phyloP scores from a whole-genome alignment of 2,888 invertebrate genomes.

The Meta bourneti region DNA sequence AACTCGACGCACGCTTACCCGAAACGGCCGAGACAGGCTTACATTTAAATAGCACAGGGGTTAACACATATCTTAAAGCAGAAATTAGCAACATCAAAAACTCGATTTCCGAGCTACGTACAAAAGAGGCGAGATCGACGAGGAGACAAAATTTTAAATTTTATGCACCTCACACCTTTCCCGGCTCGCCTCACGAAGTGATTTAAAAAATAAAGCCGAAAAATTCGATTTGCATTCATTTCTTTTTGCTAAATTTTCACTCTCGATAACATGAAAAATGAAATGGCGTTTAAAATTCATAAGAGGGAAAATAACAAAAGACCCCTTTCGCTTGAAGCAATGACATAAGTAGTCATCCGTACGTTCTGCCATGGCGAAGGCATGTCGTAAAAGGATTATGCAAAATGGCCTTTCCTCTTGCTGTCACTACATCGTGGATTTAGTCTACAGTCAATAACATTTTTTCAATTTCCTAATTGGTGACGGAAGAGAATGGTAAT shows the following conservation, averaged over 20 bases:
- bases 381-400: background rate
- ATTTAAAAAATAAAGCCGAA: slow-evolving; percentile 8
- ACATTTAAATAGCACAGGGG: background rate
- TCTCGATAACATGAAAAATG: slow-evolving; percentile 6
- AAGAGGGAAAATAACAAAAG: slow-evolving; percentile 12
- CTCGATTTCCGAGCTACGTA: background rate
- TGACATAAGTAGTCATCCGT: background rate
- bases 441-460: background rate
- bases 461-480: background rate
- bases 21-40: background rate
- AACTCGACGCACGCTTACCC: background rate
- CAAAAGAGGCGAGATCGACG: background rate
- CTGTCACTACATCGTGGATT: background rate
- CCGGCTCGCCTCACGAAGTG: background rate
- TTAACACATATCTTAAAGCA: background rate
- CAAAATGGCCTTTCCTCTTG: background rate
- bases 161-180: background rate
- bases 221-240: slow-evolving; percentile 29
- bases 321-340: background rate
- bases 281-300: slow-evolving; percentile 1
- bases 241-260: slow-evolving; percentile 27
- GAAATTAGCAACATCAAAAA: background rate
- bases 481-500: background rate
- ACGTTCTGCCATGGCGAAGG: background rate
- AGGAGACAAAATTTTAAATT: background rate